Conservation (phyloP, 2,113 vertebrate genomes). For the Antechinus flavipes region DNA sequence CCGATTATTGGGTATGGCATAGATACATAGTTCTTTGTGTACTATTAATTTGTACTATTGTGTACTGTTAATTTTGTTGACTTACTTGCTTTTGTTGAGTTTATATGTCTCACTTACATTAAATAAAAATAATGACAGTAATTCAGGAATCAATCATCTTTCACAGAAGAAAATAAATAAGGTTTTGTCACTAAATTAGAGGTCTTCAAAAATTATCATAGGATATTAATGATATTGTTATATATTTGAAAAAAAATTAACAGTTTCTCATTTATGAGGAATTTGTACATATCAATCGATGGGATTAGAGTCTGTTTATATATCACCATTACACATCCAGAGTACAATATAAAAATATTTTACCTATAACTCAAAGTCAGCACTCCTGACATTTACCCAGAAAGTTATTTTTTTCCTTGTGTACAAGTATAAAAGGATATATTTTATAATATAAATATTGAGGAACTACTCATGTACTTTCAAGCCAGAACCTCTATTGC, state of each 20-base stretch:
- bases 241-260: not conserved
- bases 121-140: constrained; percentile 31
- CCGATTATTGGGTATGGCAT: constrained; percentile 70
- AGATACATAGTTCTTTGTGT: constrained; percentile 18
- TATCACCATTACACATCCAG: not conserved
- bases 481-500: not conserved
- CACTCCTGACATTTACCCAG: not conserved
- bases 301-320: not conserved
- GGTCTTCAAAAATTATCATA: not conserved
- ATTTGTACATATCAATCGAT: not conserved
- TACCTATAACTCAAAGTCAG: not conserved
- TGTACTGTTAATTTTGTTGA: constrained; percentile 17
- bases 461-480: not conserved
- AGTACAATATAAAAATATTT: not conserved
- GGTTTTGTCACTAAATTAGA: not conserved
- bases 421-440: not conserved
- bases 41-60: constrained; percentile 12
- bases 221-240: not conserved
- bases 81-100: constrained; percentile 23
- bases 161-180: not conserved
- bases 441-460: not conserved
- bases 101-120: constrained; percentile 21
- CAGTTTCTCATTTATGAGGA: not conserved
- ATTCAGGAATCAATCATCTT: not conserved
- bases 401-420: not conserved